Conservation (phyloP, 2,888 invertebrate genomes). For the Boloria selene region DNA sequence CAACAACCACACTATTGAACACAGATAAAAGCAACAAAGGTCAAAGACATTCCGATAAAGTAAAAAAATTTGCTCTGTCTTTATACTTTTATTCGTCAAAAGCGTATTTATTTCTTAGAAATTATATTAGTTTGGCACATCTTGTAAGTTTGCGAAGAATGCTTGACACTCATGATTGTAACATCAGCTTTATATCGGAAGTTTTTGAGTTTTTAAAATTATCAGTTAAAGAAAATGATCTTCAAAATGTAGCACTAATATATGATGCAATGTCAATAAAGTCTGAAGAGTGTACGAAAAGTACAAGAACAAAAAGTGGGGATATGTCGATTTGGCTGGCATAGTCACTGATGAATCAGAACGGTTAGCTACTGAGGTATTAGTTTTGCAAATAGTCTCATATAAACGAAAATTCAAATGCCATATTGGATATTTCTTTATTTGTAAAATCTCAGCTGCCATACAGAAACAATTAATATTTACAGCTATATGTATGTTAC, state of each 20-base stretch:
- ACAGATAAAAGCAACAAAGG: too few species aligned
- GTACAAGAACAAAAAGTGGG: constrained; percentile 3
- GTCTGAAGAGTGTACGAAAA: constrained; percentile 15
- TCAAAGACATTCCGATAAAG: constrained; percentile 7
- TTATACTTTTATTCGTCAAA: constrained; percentile 17
- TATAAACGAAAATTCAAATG: not conserved
- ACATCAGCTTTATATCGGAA: constrained; percentile 18
- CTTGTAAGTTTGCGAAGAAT: constrained; percentile 14
- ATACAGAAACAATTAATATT: not conserved
- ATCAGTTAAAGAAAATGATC: constrained; percentile 13
- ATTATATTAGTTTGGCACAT: too few species aligned
- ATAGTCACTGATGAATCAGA: constrained; percentile 12
- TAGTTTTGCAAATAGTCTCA: not conserved
- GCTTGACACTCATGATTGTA: constrained; percentile 16
- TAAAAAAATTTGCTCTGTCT: constrained; percentile 15
- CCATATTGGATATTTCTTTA: not conserved
- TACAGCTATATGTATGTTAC: not conserved
- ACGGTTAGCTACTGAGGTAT: not conserved
- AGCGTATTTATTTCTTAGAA: constrained; percentile 19
- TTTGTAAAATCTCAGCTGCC: not conserved
- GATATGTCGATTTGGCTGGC: constrained; percentile 3
- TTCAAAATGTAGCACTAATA: constrained; percentile 20
- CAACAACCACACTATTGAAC: too few species aligned
- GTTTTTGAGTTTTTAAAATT: constrained; percentile 19
- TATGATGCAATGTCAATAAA: constrained; percentile 22